phyloP scores from a whole-genome alignment of 2,113 vertebrate species.

The Parus major region DNA sequence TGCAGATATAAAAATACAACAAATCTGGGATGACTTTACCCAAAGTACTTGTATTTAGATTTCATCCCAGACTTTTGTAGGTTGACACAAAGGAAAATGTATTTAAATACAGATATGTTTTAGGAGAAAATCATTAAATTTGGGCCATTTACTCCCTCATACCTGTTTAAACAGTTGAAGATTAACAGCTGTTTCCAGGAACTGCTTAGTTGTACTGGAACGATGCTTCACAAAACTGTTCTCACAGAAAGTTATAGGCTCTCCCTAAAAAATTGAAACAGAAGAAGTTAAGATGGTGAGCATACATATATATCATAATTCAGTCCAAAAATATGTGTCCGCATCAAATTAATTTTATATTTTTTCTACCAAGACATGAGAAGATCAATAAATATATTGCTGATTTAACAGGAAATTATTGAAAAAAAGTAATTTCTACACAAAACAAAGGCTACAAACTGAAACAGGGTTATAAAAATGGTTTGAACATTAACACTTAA shows the following conservation, averaged over 20 bases:
- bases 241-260: constrained; percentile 93
- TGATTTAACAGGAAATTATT: background rate
- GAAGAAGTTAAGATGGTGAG: background rate
- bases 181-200: constrained; percentile 93
- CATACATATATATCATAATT: background rate
- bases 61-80: background rate
- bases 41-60: background rate
- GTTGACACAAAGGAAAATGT: background rate
- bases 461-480: background rate
- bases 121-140: background rate
- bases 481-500: background rate
- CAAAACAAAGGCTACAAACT: background rate
- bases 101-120: background rate
- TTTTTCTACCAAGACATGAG: background rate
- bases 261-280: constrained; percentile 80
- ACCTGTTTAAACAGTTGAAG: constrained; percentile 99
- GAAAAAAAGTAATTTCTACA: background rate
- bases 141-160: background rate
- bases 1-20: background rate
- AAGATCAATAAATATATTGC: background rate
- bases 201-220: constrained; percentile 88
- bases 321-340: background rate
- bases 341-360: background rate
- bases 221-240: constrained; percentile 91
- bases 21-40: background rate